A percentile compares a stretch with the other conserved stretches of the same genome.
Conservation (phyloP, 2,888 invertebrate species). For the Timema cristinae region DNA sequence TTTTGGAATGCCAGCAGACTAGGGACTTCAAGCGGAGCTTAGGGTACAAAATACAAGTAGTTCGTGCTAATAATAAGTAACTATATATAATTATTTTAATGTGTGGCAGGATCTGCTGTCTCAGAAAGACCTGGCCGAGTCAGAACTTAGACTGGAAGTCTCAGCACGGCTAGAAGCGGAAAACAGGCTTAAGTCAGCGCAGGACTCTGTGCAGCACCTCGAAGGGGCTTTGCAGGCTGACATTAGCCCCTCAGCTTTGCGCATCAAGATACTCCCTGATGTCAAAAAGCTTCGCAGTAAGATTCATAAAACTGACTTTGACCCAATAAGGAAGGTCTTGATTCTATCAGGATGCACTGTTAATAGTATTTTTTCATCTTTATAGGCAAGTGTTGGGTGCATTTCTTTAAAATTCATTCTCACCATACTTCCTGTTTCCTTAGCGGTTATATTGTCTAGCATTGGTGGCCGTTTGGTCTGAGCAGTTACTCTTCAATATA, state of each 20-base stretch:
- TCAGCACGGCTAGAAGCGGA: slow-evolving; percentile 31
- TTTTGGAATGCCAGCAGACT: too few species aligned
- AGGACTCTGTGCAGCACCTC: slow-evolving; percentile 29
- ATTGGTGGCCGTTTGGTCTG: too few species aligned
- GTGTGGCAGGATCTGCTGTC: slow-evolving; percentile 28
- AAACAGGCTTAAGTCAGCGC: slow-evolving; percentile 25
- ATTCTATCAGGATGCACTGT: too few species aligned
- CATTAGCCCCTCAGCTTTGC: slow-evolving; percentile 22
- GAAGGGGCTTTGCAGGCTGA: slow-evolving; percentile 29
- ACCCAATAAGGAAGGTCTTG: too few species aligned
- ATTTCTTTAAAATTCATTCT: too few species aligned
- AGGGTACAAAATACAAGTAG: background rate
- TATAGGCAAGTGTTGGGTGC: too few species aligned
- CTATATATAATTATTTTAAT: background rate
- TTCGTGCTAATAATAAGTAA: background rate
- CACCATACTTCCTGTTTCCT: too few species aligned
- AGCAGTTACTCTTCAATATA: too few species aligned
- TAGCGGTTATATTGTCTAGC: too few species aligned
- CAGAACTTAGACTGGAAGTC: slow-evolving; percentile 30
- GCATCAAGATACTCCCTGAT: slow-evolving; percentile 30
- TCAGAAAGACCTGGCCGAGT: slow-evolving; percentile 29
- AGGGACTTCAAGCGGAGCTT: background rate
- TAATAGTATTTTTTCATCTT: too few species aligned
- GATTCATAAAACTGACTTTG: slow-evolving; percentile 7
- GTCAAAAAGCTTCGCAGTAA: slow-evolving; percentile 31